Conservation (phyloP, 2,113 vertebrate species). For the Pseudois nayaur region DNA sequence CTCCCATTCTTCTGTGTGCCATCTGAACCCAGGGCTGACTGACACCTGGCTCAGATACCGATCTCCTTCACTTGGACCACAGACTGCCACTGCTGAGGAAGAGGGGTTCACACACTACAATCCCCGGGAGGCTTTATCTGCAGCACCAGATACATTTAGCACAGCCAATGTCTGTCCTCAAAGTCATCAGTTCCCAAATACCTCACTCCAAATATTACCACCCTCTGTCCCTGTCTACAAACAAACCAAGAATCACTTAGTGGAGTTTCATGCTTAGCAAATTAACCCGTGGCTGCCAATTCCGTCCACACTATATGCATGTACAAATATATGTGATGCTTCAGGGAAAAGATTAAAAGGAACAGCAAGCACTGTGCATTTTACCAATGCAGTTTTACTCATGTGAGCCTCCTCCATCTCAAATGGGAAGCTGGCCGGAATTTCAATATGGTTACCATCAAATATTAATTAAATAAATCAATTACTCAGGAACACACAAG, state of each 20-base stretch:
- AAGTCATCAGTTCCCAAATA: slow-evolving; percentile 19
- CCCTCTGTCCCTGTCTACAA: not conserved
- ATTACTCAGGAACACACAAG: not conserved
- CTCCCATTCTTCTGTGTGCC: not conserved
- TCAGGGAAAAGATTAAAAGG: not conserved
- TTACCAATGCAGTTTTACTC: slow-evolving; percentile 16
- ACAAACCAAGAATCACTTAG: slow-evolving; percentile 4
- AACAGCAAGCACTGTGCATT: not conserved
- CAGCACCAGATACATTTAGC: not conserved
- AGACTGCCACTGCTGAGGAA: slow-evolving; percentile 3
- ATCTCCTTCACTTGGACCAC: slow-evolving; percentile 7
- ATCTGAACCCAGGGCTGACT: not conserved
- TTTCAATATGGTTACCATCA: slow-evolving; percentile 49
- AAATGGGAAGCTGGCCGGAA: not conserved
- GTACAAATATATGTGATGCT: not conserved
- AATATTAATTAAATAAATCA: slow-evolving; percentile 56
- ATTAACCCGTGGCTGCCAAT: not conserved
- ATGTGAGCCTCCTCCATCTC: not conserved
- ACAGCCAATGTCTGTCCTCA: not conserved
- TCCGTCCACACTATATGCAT: not conserved
- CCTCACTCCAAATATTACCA: not conserved
- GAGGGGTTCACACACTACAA: not conserved
- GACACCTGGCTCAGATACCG: not conserved
- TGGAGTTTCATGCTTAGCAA: slow-evolving; percentile 40
- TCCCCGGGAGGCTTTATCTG: not conserved